Evolutionary conservation across 2,797 vertebrate genomes (phyloP), one percentile per base, ranked within the genome.

Genomic region (Myripristis jacobus): DNA sequence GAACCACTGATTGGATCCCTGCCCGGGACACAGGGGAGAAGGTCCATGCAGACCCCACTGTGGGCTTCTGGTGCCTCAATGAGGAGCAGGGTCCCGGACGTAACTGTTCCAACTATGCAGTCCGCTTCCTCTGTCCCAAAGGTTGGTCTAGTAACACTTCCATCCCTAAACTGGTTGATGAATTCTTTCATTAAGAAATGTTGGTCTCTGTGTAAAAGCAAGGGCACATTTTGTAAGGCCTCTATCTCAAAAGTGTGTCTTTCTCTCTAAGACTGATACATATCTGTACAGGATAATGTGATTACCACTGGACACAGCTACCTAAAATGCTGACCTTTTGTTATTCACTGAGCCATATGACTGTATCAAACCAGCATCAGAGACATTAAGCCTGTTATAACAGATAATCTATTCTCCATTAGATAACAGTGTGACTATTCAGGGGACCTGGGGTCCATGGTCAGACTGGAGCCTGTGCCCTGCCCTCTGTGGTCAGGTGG

Each of bases 21-120:
- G 95, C 94, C 0, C 87, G 88, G 51, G 91, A 87, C 76, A 96
- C 95, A 0, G 94, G 96, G 63, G 96, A 97, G 81, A 91, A 60
- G 29, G 92, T 97, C 22, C 96, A 96, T 3, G 88, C 92, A 34
- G 95, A 93, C 59, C 92, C 94, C 1, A 80, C 73, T 0, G 89
- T 95, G 63, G 97, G 96, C 9, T 98, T 97, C 92, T 97, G 96
- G 96, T 97, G 96, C 74, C 87, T 95, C 78, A 96, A 97, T 72
- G 91, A 91, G 29, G 96, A 98, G 77, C 97, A 97, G 88, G 90
- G 75, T 11, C 85, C 91, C 0, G 93, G 93, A 22, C 94, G 83
- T 71, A 96, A 94, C 83, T 97, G 96, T 78, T 96, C 96, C 66
- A 97, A 97, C 88, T 98, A 98, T 2, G 93, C 96, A 0, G 95